Conservation (phyloP, 2,797 vertebrate genomes). For the Manis javanica region DNA sequence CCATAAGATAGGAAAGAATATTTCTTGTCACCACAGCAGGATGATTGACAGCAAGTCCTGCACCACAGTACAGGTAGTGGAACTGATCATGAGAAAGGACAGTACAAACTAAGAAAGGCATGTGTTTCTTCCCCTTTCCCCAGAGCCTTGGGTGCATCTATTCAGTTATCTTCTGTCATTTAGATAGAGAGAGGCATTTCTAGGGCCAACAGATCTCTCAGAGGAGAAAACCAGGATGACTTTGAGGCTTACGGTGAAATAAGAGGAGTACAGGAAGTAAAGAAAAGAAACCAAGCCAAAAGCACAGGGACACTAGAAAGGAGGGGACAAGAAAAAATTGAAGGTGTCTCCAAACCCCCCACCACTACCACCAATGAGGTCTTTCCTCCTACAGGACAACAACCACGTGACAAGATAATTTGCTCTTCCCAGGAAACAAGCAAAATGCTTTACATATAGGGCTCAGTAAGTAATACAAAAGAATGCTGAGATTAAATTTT, state of each 20-base stretch:
- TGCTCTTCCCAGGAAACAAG: not conserved
- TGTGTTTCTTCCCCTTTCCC: not conserved
- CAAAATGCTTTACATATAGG: not conserved
- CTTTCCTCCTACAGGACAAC: not conserved
- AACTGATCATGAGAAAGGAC: not conserved
- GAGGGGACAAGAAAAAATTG: not conserved
- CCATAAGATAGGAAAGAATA: not conserved
- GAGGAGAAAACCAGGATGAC: not conserved
- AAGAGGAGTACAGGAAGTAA: not conserved
- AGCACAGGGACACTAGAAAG: not conserved
- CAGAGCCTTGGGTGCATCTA: not conserved
- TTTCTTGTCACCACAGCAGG: not conserved
- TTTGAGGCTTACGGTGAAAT: not conserved
- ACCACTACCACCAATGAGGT: not conserved
- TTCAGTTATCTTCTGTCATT: not conserved
- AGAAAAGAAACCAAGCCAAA: not conserved
- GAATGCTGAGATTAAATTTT: not conserved
- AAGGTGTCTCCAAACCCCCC: not conserved
- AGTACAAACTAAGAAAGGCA: not conserved
- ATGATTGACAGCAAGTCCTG: not conserved
- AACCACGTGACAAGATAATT: not conserved
- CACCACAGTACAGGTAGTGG: not conserved
- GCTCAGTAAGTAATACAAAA: not conserved
- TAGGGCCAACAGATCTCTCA: not conserved
- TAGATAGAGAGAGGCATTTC: not conserved